These are phyloP conservation scores for Cynopterus sphinx DNA, from an alignment of 2,797 vertebrate genomes.

Conservation along the genomic window DNA sequence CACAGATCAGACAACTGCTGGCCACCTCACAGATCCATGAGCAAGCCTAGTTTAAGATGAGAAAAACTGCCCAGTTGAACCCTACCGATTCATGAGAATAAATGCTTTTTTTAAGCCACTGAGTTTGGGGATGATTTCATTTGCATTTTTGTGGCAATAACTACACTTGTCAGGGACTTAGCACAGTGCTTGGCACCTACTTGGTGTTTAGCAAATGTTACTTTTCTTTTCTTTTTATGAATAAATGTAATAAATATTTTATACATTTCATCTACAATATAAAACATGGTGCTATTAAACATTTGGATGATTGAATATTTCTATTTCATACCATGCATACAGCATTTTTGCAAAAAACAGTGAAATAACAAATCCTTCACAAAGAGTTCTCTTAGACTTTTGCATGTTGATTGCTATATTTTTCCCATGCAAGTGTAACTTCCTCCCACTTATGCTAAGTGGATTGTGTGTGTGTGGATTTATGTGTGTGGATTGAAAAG, in stretches of 20 bases:
- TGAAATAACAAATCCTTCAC: slow-evolving; percentile 11
- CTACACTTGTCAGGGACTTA: background rate
- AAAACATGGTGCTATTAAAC: slow-evolving; percentile 15
- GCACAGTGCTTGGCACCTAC: background rate
- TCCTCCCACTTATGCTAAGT: slow-evolving; percentile 4
- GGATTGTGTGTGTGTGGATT: too few species aligned
- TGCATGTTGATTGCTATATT: slow-evolving; percentile 26
- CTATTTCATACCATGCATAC: background rate
- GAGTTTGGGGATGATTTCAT: slow-evolving; percentile 13
- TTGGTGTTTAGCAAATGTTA: background rate
- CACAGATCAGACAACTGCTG: background rate
- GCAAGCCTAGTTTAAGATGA: background rate
- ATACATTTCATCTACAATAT: background rate
- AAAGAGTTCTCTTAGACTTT: background rate
- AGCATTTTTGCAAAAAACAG: background rate
- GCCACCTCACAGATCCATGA: background rate
- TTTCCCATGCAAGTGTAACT: slow-evolving; percentile 8
- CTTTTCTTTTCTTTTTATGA: background rate
- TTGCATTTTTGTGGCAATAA: background rate
- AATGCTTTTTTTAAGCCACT: background rate
- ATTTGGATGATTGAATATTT: slow-evolving; percentile 45
- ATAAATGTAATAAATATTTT: slow-evolving; percentile 19
- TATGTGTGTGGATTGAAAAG: slow-evolving; percentile 52
- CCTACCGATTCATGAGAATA: background rate
- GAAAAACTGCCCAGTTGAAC: background rate